Base-by-base conservation (phyloP, 2,113 vertebrate genomes). In the Ibidorhyncha struthersii region DNA sequence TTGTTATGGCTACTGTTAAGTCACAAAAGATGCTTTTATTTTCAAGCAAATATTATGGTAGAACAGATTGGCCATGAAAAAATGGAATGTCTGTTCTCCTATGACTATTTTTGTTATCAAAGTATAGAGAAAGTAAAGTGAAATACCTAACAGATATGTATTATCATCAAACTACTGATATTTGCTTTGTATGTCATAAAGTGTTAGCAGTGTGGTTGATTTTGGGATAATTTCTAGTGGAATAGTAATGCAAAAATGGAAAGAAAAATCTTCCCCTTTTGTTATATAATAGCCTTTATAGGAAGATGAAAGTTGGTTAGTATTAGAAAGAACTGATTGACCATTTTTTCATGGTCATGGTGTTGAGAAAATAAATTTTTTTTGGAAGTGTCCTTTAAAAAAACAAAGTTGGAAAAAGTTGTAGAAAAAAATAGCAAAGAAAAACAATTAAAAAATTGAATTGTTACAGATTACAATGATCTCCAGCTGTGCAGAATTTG, bases 401-500 rank as follows among this genome's bases (percentile, higher is more conserved):
- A 59, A 78, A 21, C 61, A 45, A 40, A 14, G 15, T 26, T 91
- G 69, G 14, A 92, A 63, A 10, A 88, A 91, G 36, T 53, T 10
- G 5, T 78, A 53, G 40, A 53, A 91, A 93, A 40, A 94, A 93
- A 91, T 47, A 10, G 5, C 23, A 86, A 78, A 50, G 49, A 50
- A 49, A 29, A 94, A 32, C 71, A 77, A 74, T 93, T 91, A 78
- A 52, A 93, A 82, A 65, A 15, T 58, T 85, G 15, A 76, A 95
- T 93, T 65, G 67, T 96, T 95, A n/a, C 97, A 99, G 99, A 96
- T 99, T 91, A 97, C 97, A 89, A 97, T 99, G 97, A 97, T 99
- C 95, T 99, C 99, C 27, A 98, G 96, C 96, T 99, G 99, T 92
- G 90, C 97, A 96, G 99, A 99, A 97, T 99, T 99, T 97, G 96